A percentile compares a stretch with the other conserved stretches of the same genome.
Conservation (phyloP, 2,113 vertebrate species). For the Chamaetylas fuelleborni region DNA sequence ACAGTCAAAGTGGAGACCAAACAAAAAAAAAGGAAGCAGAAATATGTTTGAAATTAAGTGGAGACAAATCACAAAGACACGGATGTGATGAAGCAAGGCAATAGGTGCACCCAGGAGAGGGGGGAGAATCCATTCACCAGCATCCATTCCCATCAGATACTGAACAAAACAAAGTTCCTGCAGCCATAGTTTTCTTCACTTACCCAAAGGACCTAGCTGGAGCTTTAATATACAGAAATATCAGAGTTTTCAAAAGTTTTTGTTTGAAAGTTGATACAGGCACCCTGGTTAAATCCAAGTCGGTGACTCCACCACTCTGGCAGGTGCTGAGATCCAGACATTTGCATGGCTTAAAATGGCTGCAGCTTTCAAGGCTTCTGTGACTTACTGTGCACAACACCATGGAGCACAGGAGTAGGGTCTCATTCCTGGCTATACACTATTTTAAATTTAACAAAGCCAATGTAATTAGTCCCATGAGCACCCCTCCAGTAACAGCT, state of each 20-base stretch:
- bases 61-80: not conserved
- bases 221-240: not conserved
- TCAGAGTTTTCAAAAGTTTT: not conserved
- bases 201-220: not conserved
- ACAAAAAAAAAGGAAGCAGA: not conserved
- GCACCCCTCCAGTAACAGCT: slow-evolving; percentile 51
- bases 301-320: not conserved
- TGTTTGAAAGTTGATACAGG: not conserved
- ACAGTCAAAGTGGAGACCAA: not conserved
- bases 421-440: slow-evolving; percentile 30
- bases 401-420: not conserved
- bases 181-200: not conserved
- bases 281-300: not conserved
- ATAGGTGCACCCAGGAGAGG: not conserved
- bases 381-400: not conserved
- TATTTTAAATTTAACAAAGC: slow-evolving; percentile 61
- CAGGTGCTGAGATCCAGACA: not conserved
- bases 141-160: not conserved
- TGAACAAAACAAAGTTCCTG: not conserved
- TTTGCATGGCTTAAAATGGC: slow-evolving; percentile 46
- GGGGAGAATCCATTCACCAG: not conserved
- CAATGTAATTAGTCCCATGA: slow-evolving; percentile 60
- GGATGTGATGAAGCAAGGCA: not conserved
- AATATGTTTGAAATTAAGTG: not conserved
- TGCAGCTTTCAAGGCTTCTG: slow-evolving; percentile 30